A percentile compares a stretch with the other conserved stretches of the same genome.
phyloP scores from a whole-genome alignment of 2,113 vertebrate species.

The Cyanistes caeruleus region DNA sequence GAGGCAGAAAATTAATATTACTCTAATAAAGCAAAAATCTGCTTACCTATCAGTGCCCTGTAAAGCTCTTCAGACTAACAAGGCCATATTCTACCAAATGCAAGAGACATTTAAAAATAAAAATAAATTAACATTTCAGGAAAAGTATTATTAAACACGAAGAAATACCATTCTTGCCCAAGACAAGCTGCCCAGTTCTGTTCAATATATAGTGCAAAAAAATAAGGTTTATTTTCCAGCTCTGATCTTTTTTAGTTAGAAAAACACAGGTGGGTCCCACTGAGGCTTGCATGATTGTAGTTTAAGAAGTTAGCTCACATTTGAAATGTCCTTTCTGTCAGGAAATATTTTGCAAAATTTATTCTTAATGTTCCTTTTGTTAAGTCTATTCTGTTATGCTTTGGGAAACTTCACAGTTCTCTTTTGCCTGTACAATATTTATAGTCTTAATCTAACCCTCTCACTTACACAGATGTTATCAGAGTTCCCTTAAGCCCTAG shows the following conservation, averaged over 20 bases:
- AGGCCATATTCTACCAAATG: background rate
- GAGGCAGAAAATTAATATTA: background rate
- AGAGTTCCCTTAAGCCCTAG: slow-evolving; percentile 16
- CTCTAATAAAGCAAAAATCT: background rate
- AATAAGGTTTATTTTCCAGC: background rate
- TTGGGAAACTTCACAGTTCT: background rate
- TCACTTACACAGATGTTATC: background rate
- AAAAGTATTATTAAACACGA: background rate
- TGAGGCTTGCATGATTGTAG: background rate
- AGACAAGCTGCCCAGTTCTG: background rate
- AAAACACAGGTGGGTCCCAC: background rate
- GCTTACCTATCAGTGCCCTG: background rate
- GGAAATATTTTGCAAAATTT: background rate
- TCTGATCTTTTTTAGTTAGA: background rate
- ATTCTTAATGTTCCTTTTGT: background rate
- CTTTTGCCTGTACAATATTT: slow-evolving; percentile 11
- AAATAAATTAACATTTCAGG: background rate
- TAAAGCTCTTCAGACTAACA: background rate
- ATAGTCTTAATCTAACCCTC: slow-evolving; percentile 28
- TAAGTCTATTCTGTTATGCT: background rate
- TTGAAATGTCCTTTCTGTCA: background rate
- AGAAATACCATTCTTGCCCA: background rate
- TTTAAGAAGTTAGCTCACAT: background rate
- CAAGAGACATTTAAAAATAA: background rate
- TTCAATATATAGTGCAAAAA: background rate